These are phyloP conservation scores for Melanotaenia boesemani DNA, from an alignment of 2,797 vertebrate genomes.

Conservation along the genomic window DNA sequence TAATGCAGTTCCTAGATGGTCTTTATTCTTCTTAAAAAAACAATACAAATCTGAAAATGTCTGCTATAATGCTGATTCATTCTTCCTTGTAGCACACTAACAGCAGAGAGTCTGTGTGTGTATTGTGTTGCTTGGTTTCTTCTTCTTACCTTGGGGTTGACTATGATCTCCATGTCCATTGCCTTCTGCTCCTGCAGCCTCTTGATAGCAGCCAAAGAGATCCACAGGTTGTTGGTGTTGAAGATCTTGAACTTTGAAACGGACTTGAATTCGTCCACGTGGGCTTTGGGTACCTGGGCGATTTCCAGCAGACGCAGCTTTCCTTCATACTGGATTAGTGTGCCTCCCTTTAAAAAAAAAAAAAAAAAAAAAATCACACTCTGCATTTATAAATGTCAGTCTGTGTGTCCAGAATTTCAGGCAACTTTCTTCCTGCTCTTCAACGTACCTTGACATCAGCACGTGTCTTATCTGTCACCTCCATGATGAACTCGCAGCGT, in stretches of 20 bases:
- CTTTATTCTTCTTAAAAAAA: too few species aligned
- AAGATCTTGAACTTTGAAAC: slow-evolving; percentile 99
- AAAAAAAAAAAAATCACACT: too few species aligned
- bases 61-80: neutral
- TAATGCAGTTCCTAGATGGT: too few species aligned
- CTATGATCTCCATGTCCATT: slow-evolving; percentile 98
- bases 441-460: slow-evolving; percentile 93
- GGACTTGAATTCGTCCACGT: slow-evolving; percentile 98
- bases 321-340: slow-evolving; percentile 94
- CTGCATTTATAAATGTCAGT: neutral
- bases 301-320: slow-evolving; percentile 96
- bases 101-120: neutral
- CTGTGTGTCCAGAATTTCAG: neutral
- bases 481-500: slow-evolving; percentile 98
- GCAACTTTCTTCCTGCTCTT: neutral
- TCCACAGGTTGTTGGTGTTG: slow-evolving; percentile 99
- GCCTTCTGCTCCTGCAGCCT: slow-evolving; percentile 90
- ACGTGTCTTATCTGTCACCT: slow-evolving; percentile 97
- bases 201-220: slow-evolving; percentile 93
- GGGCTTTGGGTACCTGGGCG: slow-evolving; percentile 95
- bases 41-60: too few species aligned
- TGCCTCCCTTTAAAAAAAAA: slow-evolving; percentile 89
- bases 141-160: slow-evolving; percentile 93
- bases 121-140: neutral
- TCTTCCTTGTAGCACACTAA: neutral